A percentile compares a stretch with the other conserved stretches of the same genome.
These are phyloP conservation scores for Chrysemys picta DNA, from an alignment of 2,113 vertebrate species.

Conservation along the genomic window DNA sequence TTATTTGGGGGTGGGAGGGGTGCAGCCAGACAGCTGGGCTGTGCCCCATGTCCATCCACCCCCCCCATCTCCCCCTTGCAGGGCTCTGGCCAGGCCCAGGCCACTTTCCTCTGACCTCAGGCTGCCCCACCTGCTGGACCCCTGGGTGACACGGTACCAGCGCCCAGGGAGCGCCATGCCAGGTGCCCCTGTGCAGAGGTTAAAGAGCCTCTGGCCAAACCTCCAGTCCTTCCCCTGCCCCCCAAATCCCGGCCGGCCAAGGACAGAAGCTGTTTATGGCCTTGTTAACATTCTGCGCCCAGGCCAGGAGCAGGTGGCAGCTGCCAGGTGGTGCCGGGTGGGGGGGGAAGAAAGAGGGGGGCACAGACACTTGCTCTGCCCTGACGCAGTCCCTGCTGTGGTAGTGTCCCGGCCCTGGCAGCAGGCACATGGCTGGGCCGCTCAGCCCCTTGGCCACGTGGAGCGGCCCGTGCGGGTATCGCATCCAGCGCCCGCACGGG, in stretches of 20 bases:
- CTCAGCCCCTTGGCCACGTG: background rate
- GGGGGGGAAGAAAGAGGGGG: no score
- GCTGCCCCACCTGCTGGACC: background rate
- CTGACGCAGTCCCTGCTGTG: background rate
- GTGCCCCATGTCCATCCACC: no score
- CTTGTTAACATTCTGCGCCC: background rate
- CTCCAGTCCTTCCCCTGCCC: background rate
- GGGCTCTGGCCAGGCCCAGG: no score
- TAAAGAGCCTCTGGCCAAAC: background rate
- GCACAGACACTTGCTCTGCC: background rate
- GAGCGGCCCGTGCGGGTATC: background rate
- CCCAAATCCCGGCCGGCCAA: background rate
- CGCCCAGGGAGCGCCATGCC: no score
- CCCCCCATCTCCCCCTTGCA: background rate
- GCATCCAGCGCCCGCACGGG: rapidly evolving
- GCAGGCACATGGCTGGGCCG: background rate
- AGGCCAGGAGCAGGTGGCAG: background rate
- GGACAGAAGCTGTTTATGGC: background rate
- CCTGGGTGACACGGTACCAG: no score
- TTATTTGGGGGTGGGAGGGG: background rate
- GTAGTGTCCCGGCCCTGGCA: background rate
- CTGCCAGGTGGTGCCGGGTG: background rate
- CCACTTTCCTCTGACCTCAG: no score
- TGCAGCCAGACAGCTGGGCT: background rate
- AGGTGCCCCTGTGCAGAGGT: background rate